Evolutionary conservation across 2,113 vertebrate species (phyloP).

Genomic region (Condylura cristata): DNA sequence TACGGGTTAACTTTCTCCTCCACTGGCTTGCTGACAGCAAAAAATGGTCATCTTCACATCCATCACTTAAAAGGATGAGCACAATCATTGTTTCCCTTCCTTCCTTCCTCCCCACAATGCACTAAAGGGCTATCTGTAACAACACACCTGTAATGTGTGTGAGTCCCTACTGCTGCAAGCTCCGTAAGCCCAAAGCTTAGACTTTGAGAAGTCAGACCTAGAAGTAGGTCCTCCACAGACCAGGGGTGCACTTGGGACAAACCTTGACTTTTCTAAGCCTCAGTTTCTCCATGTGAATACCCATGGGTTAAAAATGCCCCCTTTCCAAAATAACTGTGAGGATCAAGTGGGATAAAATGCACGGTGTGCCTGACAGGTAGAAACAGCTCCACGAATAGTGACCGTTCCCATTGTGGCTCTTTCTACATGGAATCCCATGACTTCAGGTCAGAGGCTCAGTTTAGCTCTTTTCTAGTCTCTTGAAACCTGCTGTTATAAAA

Average conservation of each 20-base stretch:
- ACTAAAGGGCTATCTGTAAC: no score
- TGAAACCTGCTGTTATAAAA: not conserved
- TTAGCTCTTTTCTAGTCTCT: not conserved
- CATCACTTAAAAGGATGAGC: not conserved
- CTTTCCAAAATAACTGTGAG: not conserved
- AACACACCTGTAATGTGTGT: no score
- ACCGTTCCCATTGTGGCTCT: not conserved
- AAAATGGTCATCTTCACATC: not conserved
- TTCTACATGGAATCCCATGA: not conserved
- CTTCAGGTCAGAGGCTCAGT: not conserved
- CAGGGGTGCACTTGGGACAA: not conserved
- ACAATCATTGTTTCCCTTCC: not conserved
- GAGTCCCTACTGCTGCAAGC: no score
- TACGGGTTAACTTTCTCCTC: not conserved
- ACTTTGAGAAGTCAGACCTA: not conserved
- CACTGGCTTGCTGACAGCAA: not conserved
- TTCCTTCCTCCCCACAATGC: no score
- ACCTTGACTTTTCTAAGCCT: not conserved
- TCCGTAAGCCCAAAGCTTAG: no score
- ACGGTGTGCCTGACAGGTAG: not conserved
- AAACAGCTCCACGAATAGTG: not conserved
- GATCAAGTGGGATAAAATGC: not conserved
- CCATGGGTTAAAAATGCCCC: not conserved
- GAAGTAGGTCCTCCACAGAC: not conserved
- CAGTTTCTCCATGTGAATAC: not conserved